Conservation (phyloP, 2,888 invertebrate species). For the Arge pagana region DNA sequence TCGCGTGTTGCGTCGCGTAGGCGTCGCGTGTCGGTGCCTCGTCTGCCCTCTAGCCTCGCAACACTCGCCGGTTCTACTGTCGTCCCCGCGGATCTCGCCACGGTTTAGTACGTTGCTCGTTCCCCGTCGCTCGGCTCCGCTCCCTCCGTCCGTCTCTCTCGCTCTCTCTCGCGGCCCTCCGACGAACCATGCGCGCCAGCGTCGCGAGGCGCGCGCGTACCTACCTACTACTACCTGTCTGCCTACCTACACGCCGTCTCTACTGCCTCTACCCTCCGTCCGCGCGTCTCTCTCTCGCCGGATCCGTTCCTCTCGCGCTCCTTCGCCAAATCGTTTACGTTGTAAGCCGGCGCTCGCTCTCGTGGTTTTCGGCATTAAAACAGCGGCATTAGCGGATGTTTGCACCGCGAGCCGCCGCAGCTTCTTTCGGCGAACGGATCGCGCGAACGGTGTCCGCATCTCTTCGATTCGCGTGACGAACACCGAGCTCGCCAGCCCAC, state of each 20-base stretch:
- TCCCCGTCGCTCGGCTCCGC: conserved; percentile 9
- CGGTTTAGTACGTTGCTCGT: conserved; percentile 48
- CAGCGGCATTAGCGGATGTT: too few relatives aligned
- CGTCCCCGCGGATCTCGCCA: conserved; percentile 46
- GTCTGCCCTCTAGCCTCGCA: conserved; percentile 43
- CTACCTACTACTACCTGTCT: conserved; percentile 46
- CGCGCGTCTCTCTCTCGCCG: conserved; percentile 7
- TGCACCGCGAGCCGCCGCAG: too few relatives aligned
- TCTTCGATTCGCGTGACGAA: too few relatives aligned
- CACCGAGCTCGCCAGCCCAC: too few relatives aligned
- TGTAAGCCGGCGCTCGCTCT: too few relatives aligned
- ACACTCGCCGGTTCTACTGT: conserved; percentile 50
- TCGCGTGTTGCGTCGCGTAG: too few relatives aligned
- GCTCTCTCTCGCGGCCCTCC: conserved; percentile 36
- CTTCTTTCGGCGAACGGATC: too few relatives aligned
- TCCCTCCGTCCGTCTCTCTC: conserved; percentile 30
- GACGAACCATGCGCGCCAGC: conserved; percentile 44
- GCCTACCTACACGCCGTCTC: conserved; percentile 33
- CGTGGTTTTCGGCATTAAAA: too few relatives aligned
- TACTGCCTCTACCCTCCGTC: conserved; percentile 34
- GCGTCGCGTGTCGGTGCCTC: conserved; percentile 21
- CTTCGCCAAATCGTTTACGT: conserved; percentile 25
- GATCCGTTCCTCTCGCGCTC: background rate
- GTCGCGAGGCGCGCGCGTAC: conserved; percentile 41
- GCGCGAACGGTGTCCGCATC: too few relatives aligned